Base-by-base conservation (phyloP, 2,888 invertebrate species). In the Mystacides longicornis region DNA sequence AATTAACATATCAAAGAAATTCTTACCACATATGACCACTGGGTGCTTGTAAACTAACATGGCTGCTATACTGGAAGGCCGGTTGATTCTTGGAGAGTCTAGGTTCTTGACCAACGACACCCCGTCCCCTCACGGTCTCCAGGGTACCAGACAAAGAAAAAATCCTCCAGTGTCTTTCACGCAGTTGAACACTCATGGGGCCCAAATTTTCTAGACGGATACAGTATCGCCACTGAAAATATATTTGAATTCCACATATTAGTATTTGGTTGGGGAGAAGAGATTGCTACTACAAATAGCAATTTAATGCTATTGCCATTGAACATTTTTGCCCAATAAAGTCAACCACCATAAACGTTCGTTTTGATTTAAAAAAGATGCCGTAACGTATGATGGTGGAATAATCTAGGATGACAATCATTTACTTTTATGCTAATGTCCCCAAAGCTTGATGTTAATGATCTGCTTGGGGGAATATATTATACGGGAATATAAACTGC, bases 21-120 rank as follows among this genome's bases (percentile, higher is more conserved):
- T 22, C 48, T 70, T 68, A 93, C 95, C 95, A 95, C 93, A 96
- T 94, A 68, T 98, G 97, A 7, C 98, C 98, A 68, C 94, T 93
- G 42, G 96, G 94, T 55, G 96, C 94, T 77, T 97, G 96, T 63
- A 98, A 78, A 64, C 93, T 93, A 52, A 98, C 95, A 72, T 97
- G 96, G 71, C 94, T 95, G 71, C 93, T 93, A 73, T 98, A 98
- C 75, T 98, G 98, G 76, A 97, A 98, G 65, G 96, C 96, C 57
- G 97, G 96, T 64, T 90, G 77, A 59, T 84, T 81, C 58, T 87
- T 83, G 46, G 93, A 93, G 56, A 98, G 78, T 60, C 93, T 84
- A 43, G 97, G 97, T 75, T 98, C 97, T 79, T 97, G 94, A 1
- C 97, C 97, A n/a, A 97, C 95, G 50, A 98, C 96, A 43, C 94